phyloP scores from a whole-genome alignment of 1,140 invertebrate genomes.

The Drosophila littoralis region DNA sequence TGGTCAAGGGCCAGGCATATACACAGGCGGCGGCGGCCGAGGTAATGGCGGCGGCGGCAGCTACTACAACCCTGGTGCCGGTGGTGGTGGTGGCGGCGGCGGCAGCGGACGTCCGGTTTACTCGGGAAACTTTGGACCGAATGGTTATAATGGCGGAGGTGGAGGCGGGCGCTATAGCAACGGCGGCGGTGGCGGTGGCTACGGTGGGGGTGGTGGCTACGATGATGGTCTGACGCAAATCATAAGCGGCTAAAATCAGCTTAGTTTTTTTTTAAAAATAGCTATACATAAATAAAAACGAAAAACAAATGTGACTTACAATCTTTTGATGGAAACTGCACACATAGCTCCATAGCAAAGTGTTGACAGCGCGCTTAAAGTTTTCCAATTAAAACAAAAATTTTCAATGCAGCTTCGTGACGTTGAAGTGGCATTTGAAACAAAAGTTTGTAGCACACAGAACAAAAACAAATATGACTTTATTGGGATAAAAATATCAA shows the following conservation, averaged over 20 bases:
- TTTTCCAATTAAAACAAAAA: slow-evolving; percentile 20
- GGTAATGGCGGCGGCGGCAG: slow-evolving; percentile 19
- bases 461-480: slow-evolving; percentile 1
- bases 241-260: slow-evolving; percentile 53
- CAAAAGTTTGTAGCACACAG: neutral
- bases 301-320: neutral
- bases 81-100: slow-evolving; percentile 39
- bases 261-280: neutral
- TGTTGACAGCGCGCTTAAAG: neutral
- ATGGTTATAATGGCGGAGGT: slow-evolving; percentile 50
- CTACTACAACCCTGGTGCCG: slow-evolving; percentile 28
- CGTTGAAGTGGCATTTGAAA: neutral
- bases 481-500: neutral
- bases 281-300: neutral
- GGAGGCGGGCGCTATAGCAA: slow-evolving; percentile 24
- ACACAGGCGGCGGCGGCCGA: slow-evolving; percentile 38
- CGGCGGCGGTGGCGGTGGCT: slow-evolving; percentile 13
- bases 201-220: slow-evolving; percentile 37
- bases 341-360: slow-evolving; percentile 8
- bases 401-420: slow-evolving; percentile 6
- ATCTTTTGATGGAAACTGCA: neutral
- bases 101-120: slow-evolving; percentile 64
- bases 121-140: slow-evolving; percentile 64
- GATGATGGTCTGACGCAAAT: slow-evolving; percentile 59
- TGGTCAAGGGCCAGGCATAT: slow-evolving; percentile 64